These are phyloP conservation scores for Germaria angustata DNA, from an alignment of 2,888 invertebrate species.

Conservation along the genomic window DNA sequence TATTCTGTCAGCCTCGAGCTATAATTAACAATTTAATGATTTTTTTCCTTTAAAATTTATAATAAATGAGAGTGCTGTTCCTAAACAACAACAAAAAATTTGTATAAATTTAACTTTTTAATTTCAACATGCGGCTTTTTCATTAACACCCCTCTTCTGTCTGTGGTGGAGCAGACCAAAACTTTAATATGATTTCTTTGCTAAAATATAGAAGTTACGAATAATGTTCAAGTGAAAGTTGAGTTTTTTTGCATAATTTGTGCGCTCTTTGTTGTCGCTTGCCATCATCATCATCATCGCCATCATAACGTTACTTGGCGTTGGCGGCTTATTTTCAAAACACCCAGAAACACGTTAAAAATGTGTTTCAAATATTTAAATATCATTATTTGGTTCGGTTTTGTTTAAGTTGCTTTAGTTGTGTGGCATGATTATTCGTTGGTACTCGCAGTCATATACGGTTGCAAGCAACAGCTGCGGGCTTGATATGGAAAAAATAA, in stretches of 20 bases:
- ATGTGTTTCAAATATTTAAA: constrained; percentile 60
- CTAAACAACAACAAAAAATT: constrained; percentile 42
- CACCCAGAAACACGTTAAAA: constrained; percentile 37
- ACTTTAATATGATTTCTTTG: background rate
- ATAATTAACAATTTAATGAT: no score
- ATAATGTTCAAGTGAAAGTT: constrained; percentile 60
- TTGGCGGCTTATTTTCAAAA: constrained; percentile 57
- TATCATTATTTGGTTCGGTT: constrained; percentile 31
- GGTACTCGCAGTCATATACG: constrained; percentile 32
- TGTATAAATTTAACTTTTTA: constrained; percentile 41
- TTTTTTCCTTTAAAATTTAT: constrained; percentile 4
- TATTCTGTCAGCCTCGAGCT: no score
- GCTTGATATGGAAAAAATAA: constrained; percentile 2
- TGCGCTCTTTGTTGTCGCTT: constrained; percentile 54
- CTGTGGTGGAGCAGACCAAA: background rate
- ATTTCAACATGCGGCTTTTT: constrained; percentile 37
- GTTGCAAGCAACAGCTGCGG: constrained; percentile 56
- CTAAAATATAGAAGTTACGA: constrained; percentile 46
- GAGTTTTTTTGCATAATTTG: constrained; percentile 38
- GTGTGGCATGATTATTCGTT: constrained; percentile 28
- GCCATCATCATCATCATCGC: constrained; percentile 31
- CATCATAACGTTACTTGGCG: constrained; percentile 16
- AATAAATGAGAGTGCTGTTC: constrained; percentile 47
- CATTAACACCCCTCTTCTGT: constrained; percentile 10
- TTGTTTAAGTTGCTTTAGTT: constrained; percentile 1